These are phyloP conservation scores for Hyperoplus immaculatus DNA, from an alignment of 2,797 vertebrate genomes.

Conservation along the genomic window DNA sequence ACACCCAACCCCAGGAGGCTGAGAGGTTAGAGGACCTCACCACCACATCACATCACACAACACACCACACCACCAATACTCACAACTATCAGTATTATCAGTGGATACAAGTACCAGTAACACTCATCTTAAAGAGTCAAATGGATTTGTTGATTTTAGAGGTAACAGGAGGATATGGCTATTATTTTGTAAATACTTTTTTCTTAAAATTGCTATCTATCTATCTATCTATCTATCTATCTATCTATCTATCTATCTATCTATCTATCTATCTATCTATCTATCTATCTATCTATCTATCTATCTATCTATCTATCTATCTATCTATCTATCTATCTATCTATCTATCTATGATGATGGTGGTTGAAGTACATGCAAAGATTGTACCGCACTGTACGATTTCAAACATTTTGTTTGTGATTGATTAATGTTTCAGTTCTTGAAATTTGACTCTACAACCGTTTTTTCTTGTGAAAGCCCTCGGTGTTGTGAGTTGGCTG, in stretches of 20 bases:
- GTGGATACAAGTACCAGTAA: conserved; percentile 72
- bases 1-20: conserved; percentile 63
- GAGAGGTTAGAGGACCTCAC: conserved; percentile 71
- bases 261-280: conserved; percentile 87
- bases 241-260: conserved; percentile 69
- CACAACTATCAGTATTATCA: conserved; percentile 76
- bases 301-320: conserved; percentile 62
- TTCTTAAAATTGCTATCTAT: conserved; percentile 56
- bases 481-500: conserved; percentile 82
- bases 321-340: conserved; percentile 82
- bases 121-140: conserved; percentile 73
- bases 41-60: conserved; percentile 69
- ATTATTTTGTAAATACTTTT: conserved; percentile 83
- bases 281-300: conserved; percentile 59
- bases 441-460: conserved; percentile 63
- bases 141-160: conserved; percentile 94
- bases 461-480: conserved; percentile 79
- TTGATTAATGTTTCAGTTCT: conserved; percentile 69
- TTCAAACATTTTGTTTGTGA: conserved; percentile 70
- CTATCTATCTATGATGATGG: conserved; percentile 84
- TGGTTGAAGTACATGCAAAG: conserved; percentile 63
- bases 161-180: conserved; percentile 71
- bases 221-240: conserved; percentile 43
- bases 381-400: conserved; percentile 73
- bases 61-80: conserved; percentile 68